Conservation (phyloP, 2,888 invertebrate species). For the Drosophila sordidula region DNA sequence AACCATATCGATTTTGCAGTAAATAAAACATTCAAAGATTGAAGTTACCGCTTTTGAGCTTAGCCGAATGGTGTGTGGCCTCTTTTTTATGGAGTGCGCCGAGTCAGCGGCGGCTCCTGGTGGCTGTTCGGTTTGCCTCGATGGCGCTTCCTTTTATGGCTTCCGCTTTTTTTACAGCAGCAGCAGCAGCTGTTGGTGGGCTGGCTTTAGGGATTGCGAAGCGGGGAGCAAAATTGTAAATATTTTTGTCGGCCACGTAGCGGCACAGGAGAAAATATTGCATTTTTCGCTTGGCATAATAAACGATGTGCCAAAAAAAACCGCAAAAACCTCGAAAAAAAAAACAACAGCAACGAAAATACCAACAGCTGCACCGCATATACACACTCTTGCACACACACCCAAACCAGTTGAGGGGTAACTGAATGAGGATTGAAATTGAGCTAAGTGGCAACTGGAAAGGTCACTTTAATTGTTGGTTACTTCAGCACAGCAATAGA, state of each 20-base stretch:
- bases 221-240: slow-evolving; percentile 67
- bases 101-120: slow-evolving; percentile 45
- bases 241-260: slow-evolving; percentile 79
- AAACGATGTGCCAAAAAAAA: slow-evolving; percentile 83
- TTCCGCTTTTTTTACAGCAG: slow-evolving; percentile 61
- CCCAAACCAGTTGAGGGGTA: slow-evolving; percentile 14
- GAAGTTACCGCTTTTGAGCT: slow-evolving; percentile 80
- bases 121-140: slow-evolving; percentile 55
- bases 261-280: slow-evolving; percentile 78
- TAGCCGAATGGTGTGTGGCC: slow-evolving; percentile 79
- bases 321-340: slow-evolving; percentile 60
- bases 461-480: slow-evolving; percentile 30
- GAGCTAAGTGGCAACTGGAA: slow-evolving; percentile 9
- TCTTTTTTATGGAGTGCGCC: slow-evolving; percentile 71
- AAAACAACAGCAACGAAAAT: slow-evolving; percentile 38
- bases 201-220: slow-evolving; percentile 35
- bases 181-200: slow-evolving; percentile 60
- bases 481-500: background rate
- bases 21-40: slow-evolving; percentile 80
- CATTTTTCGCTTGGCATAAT: slow-evolving; percentile 83
- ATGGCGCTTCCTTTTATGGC: slow-evolving; percentile 78
- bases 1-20: slow-evolving; percentile 79
- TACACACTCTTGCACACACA: slow-evolving; percentile 18
- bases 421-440: slow-evolving; percentile 19
- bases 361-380: slow-evolving; percentile 59